Evolutionary conservation across 2,797 vertebrate genomes (phyloP).

Genomic region (Nothura maculosa): DNA sequence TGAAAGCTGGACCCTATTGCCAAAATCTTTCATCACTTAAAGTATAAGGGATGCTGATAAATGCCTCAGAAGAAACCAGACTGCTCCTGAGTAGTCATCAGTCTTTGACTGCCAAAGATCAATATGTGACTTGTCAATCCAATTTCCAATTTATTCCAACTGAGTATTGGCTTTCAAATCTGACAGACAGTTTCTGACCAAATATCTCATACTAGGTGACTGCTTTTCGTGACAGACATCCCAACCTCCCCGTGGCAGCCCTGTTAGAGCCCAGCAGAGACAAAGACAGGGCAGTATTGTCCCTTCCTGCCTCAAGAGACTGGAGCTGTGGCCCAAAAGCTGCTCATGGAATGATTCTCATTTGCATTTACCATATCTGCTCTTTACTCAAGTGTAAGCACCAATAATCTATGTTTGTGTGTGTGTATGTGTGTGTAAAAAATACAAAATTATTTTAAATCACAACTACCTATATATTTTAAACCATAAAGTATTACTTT

Average conservation of each 20-base stretch:
- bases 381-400: accelerated
- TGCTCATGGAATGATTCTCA: accelerated
- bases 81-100: neutral
- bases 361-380: neutral
- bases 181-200: neutral
- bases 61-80: neutral
- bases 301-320: neutral
- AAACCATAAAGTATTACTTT: neutral
- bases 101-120: neutral
- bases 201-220: neutral
- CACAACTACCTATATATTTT: neutral
- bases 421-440: neutral
- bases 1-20: neutral
- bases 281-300: neutral
- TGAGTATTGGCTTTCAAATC: neutral
- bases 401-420: neutral
- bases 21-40: neutral
- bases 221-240: accelerated
- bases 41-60: neutral
- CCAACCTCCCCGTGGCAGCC: neutral
- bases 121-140: neutral
- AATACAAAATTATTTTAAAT: neutral
- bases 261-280: neutral
- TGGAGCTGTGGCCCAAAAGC: accelerated
- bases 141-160: neutral